Base-by-base conservation (phyloP, 2,888 invertebrate species). In the Polyommatus icarus region DNA sequence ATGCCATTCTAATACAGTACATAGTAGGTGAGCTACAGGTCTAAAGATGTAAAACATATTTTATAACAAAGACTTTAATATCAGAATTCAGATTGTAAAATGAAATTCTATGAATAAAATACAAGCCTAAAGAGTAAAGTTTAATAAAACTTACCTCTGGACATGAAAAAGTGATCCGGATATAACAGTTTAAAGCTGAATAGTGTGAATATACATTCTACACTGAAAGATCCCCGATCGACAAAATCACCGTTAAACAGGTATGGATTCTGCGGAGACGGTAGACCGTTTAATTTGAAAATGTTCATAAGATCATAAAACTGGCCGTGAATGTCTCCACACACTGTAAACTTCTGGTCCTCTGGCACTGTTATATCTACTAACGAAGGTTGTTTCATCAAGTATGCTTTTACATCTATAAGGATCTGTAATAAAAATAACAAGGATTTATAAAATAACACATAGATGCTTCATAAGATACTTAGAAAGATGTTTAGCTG, bases 221-320 rank as follows among this genome's bases (percentile, higher is more conserved):
- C 99, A 57, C 99, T 99, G 91, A 99, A 99, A 0, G 99, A 99
- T 18, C 99, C 99, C 92, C 99, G 95, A 91, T 99, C 99, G 24
- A 99, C 99, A 91, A 99, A 99, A 94, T 99, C 99, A 79, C 99
- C 99, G 90, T 99, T 99, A 91, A 99, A 99, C 83, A 99, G 94
- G 93, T 99, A 99, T 77, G 99, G 99, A 94, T 99, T 99, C 46
- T 96, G 96, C 88, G 97, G 96, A 0, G 99, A 98, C 8, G 99
- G 99, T 80, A 98, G 93, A n/a, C 99, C 99, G 88, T 99, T 99
- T 82, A 99, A 95, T 84, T 98, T 95, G 92, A 99, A 99, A 85
- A 99, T 99, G 91, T 99, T 99, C 96, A 99, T 96, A 80, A 99
- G 95, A 93, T 99, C 99, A 89, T 98, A 99, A 95, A 96, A 99